Evolutionary conservation across 2,888 invertebrate species (phyloP).

Genomic region (Polydesmus complanatus): DNA sequence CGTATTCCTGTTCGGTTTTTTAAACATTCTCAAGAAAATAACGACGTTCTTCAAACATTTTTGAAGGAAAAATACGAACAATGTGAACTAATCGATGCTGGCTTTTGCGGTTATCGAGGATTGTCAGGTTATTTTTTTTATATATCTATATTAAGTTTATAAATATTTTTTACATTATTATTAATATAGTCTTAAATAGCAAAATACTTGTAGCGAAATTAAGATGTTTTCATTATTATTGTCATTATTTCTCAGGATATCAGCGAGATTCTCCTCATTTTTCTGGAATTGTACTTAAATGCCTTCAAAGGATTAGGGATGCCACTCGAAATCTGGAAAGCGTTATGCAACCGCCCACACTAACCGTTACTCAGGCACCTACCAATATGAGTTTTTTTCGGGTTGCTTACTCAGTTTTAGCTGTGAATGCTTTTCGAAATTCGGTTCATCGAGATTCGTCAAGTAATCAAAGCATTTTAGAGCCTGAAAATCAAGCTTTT

Average conservation of each 20-base stretch:
- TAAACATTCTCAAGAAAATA: conserved; percentile 59
- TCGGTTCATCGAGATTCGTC: not conserved
- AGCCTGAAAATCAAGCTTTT: conserved; percentile 32
- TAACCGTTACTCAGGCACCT: conserved; percentile 2
- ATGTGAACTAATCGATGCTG: conserved; percentile 56
- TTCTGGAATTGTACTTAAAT: conserved; percentile 16
- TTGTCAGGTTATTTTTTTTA: conserved; percentile 52
- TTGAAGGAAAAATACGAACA: conserved; percentile 58
- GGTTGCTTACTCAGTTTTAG: conserved; percentile 15
- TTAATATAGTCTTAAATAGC: not conserved
- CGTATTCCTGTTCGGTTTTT: conserved; percentile 72
- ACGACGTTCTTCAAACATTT: conserved; percentile 60
- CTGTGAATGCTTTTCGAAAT: conserved; percentile 17
- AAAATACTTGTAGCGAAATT: conserved; percentile 2
- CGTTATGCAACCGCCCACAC: not conserved
- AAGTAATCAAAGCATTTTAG: conserved; percentile 26
- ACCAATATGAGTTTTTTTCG: conserved; percentile 8
- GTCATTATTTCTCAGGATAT: conserved; percentile 7
- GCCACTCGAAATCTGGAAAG: conserved; percentile 9
- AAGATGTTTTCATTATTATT: conserved; percentile 2
- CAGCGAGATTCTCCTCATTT: conserved; percentile 5
- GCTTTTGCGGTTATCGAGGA: conserved; percentile 59
- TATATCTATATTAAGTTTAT: too few species aligned
- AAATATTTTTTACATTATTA: not conserved
- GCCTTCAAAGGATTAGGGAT: conserved; percentile 8